Evolutionary conservation across 2,113 vertebrate genomes (phyloP), one percentile per base, ranked within the genome.

Genomic region (Indicator maculatus): DNA sequence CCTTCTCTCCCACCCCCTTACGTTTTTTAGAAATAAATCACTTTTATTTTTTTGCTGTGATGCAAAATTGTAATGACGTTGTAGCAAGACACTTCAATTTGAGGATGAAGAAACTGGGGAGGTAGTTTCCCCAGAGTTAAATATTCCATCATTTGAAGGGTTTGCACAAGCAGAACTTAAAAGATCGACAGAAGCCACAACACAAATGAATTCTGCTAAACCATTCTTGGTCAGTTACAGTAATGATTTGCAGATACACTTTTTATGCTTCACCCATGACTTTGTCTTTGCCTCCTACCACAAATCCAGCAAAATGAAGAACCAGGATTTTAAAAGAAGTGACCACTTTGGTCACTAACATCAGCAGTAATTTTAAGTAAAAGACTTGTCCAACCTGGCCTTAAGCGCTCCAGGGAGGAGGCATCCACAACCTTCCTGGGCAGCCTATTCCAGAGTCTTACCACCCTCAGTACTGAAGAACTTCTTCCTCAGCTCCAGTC

Each of bases 21-120:
- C 26, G 95, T 83, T 94, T 90, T 92, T 92, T 38, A 80, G 55
- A 60, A 94, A n/a, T 23, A 93, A 87, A 85, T 96, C n/a, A 52
- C 19, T 55, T 85, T 45, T 71, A 82, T 79, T 55, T 79, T 45
- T 71, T 86, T 79, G 52, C 80, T 92, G 26, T 86, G 66, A 45
- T 11, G 14, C 81, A 91, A 56, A 70, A 82, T 85, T 82, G 63
- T 66, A 18, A 10, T 1, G 4, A 61, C 61, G 80, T 30, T 16
- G 4, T 39, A 65, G 8, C 6, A 58, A 93, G 59, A 52, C 30
- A 7, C 27, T 93, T 61, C 69, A 75, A 23, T 56, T 17, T 27
- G 45, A 80, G 36, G 18, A 56, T 19, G 6, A 90, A 61, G 10
- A 70, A 63, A 41, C 12, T 11, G 1, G 24, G 53, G 18, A 72